These are phyloP conservation scores for Zaprionus bogoriensis DNA, from an alignment of 2,888 invertebrate genomes.

Conservation along the genomic window DNA sequence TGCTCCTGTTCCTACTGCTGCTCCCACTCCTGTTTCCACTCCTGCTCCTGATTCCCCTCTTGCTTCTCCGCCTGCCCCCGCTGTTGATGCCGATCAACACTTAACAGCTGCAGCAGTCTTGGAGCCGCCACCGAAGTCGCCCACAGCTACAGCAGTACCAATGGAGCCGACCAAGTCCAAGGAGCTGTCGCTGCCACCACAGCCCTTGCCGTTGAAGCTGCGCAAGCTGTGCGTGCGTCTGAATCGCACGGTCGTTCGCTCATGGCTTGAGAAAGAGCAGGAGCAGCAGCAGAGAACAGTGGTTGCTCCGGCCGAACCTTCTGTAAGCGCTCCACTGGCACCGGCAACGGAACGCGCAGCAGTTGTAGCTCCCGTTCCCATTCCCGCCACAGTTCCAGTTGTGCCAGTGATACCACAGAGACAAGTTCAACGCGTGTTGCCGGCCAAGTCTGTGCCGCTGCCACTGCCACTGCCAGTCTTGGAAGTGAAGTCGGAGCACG, in stretches of 20 bases:
- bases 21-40: not conserved
- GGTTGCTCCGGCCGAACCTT: no score
- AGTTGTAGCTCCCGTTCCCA: not conserved
- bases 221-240: slow-evolving; percentile 54
- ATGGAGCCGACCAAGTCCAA: not conserved
- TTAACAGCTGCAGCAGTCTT: not conserved
- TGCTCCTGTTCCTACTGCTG: slow-evolving; percentile 24
- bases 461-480: slow-evolving; percentile 46
- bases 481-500: slow-evolving; percentile 34
- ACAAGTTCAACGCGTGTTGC: not conserved
- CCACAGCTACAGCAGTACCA: no score
- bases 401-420: not conserved
- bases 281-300: not conserved
- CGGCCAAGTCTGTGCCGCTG: not conserved
- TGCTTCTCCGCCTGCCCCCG: no score
- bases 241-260: slow-evolving; percentile 41
- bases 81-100: not conserved
- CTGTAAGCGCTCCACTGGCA: no score
- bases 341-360: no score
- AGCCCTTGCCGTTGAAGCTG: slow-evolving; percentile 7
- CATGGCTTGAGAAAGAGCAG: slow-evolving; percentile 15
- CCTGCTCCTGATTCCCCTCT: no score
- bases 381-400: not conserved
- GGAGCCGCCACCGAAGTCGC: no score
- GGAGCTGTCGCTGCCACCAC: not conserved